Evolutionary conservation across 2,113 vertebrate genomes (phyloP), one percentile per base, ranked within the genome.

Genomic region (Anthoscopus minutus): DNA sequence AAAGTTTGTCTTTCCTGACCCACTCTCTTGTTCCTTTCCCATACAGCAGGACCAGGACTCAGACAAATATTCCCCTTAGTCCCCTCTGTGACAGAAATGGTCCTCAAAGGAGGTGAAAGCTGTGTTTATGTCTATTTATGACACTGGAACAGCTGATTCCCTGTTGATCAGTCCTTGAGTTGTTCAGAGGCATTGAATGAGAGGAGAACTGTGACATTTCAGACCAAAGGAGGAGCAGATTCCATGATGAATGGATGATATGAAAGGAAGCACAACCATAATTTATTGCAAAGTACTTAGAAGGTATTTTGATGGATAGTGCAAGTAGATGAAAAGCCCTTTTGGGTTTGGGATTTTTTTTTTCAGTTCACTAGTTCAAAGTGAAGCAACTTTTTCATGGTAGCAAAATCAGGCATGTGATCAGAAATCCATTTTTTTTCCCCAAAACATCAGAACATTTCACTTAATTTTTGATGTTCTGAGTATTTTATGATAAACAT

Each of bases 251-350:
- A 94, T 60, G 56, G 27, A 13, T 23, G 54, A 93, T 94, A 86
- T 51, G 92, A 92, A 94, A 95, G 83, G 72, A 94, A 94, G 44
- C 56, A 73, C 47, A 71, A 16, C 22, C 35, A 25, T 86, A 95
- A 96, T 94, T 85, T 94, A 94, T 76, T 84, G 85, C 81, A 25
- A 65, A 92, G 87, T 16, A 27, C 25, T 87, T 85, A 64, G 58
- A 81, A 71, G 53, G 78, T 40, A 91, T 89, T 92, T 91, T 96
- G 93, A 94, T 93, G 85, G 84, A 94, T 85, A 64, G 78, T 64
- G 60, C 54, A 80, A 61, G 21, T 8, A 92, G 54, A 93, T 90
- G 31, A 96, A 92, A 96, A 96, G 66, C 48, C 42, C 24, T 77
- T 69, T 94, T 95, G 81, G 37, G 44, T 40, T 70, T 57, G 45